These are phyloP conservation scores for Cenopis cana DNA, from an alignment of 2,888 invertebrate species.

Conservation along the genomic window DNA sequence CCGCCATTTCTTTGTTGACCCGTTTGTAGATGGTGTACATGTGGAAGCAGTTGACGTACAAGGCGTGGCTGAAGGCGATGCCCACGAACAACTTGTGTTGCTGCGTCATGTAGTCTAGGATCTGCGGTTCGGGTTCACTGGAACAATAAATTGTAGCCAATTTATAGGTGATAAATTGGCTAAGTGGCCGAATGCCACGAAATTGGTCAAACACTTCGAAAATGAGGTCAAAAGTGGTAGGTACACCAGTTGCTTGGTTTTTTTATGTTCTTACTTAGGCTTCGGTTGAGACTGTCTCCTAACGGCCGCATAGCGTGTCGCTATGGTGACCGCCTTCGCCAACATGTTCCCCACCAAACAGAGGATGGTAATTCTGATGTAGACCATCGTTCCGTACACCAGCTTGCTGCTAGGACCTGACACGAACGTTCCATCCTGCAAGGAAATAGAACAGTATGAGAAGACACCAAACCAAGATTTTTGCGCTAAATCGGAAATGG, in stretches of 20 bases:
- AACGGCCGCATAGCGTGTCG: constrained; percentile 95
- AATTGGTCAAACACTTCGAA: too few species aligned
- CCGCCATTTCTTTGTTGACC: constrained; percentile 89
- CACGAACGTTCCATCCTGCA: constrained; percentile 92
- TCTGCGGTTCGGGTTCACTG: constrained; percentile 93
- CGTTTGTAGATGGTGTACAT: constrained; percentile 92
- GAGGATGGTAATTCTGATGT: constrained; percentile 93
- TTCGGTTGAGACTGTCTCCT: constrained; percentile 94
- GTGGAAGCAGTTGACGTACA: constrained; percentile 88
- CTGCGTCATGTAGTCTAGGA: constrained; percentile 96
- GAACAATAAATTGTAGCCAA: constrained; percentile 32
- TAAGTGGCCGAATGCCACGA: too few species aligned
- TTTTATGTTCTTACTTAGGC: constrained; percentile 89
- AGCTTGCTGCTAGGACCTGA: constrained; percentile 91
- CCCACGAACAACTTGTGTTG: constrained; percentile 96
- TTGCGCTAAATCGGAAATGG: too few species aligned
- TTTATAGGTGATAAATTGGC: too few species aligned
- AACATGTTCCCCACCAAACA: constrained; percentile 88
- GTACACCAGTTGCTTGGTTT: too few species aligned
- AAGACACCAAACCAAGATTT: too few species aligned
- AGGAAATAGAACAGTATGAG: constrained; percentile 43
- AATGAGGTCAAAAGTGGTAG: too few species aligned
- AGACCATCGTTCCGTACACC: constrained; percentile 96
- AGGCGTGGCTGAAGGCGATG: constrained; percentile 92
- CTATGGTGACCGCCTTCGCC: constrained; percentile 93